These are phyloP conservation scores for Adelosebastes latens DNA, from an alignment of 2,797 vertebrate genomes.

Conservation along the genomic window DNA sequence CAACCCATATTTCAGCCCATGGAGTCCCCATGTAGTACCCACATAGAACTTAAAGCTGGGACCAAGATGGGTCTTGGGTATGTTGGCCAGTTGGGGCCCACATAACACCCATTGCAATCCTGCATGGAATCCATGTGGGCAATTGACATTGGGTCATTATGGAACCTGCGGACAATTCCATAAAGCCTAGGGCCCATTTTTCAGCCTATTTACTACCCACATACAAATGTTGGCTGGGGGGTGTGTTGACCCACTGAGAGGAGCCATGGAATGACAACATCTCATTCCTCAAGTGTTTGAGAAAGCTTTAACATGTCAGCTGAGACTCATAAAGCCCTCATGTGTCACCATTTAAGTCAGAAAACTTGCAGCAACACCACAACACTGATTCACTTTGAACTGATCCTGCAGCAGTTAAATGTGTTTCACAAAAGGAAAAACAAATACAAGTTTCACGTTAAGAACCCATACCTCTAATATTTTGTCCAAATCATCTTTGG, in stretches of 20 bases:
- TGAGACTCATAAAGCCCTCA: slow-evolving; percentile 16
- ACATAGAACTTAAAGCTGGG: no score
- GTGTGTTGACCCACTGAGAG: slow-evolving; percentile 2
- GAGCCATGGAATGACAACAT: background rate
- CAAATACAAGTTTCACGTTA: background rate
- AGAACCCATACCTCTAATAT: slow-evolving; percentile 90
- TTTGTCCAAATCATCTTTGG: slow-evolving; percentile 87
- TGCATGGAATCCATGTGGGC: no score
- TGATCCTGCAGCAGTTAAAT: background rate
- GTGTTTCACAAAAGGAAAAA: background rate
- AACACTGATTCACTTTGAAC: slow-evolving; percentile 2
- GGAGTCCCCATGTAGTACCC: no score
- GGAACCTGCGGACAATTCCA: no score
- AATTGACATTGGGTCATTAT: no score
- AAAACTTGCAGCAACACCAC: background rate
- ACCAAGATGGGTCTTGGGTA: no score
- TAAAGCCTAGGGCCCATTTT: no score
- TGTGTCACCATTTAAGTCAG: slow-evolving; percentile 4
- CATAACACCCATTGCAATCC: no score
- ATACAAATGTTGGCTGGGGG: background rate
- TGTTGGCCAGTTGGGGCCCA: no score
- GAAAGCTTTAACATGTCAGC: slow-evolving; percentile 20
- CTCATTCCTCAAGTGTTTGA: slow-evolving; percentile 3
- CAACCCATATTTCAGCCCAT: no score
- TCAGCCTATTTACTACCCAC: no score